Base-by-base conservation (phyloP, 2,888 invertebrate genomes). In the Eumerus sabulonum region DNA sequence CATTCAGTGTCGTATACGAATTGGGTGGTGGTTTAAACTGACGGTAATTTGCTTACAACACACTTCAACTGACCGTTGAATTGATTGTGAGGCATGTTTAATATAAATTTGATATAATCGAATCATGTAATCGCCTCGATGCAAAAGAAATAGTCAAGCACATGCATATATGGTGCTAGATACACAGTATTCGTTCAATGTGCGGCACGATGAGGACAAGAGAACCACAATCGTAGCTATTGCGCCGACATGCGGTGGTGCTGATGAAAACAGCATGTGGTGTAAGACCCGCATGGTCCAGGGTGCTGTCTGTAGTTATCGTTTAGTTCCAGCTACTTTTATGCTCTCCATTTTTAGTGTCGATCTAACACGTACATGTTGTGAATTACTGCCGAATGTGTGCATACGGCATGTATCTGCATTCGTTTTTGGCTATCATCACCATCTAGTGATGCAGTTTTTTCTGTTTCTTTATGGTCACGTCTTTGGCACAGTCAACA, bases 261-360 rank as follows among this genome's bases (percentile, higher is more conserved):
- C 70, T 51, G 67, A 50, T 56, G 68, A 18, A 38, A 62, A 47
- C 50, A 62, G 40, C 50, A 59, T 77, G 53, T 40, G 18, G 53
- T 64, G 38, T 54, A 40, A 7, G 38, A 38, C 38, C 38, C 53
- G 72, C 47, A 73, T 53, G 51, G 51, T 67, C 16, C 53, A 53
- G 62, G 40, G 44, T 17, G 53, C 56, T 45, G 14, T 14, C 13
- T 57, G 53, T 48, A 62, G 67, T 50, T 64, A 79, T 66, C 79
- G 68, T 79, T 79, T 70, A 79, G 79, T 79, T 79, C 70, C 79
- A 79, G 74, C 74, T 79, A 79, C 79, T 79, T 74, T 79, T 56
- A 79, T 79, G 74, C 79, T 64, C 74, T 79, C 79, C 79, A 79
- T 74, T 70, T 79, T 79, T 74, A 79, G 79, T 79, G 79, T 70